Conservation (phyloP, 1,140 invertebrate genomes). For the Pogonognathellus flavescens region DNA sequence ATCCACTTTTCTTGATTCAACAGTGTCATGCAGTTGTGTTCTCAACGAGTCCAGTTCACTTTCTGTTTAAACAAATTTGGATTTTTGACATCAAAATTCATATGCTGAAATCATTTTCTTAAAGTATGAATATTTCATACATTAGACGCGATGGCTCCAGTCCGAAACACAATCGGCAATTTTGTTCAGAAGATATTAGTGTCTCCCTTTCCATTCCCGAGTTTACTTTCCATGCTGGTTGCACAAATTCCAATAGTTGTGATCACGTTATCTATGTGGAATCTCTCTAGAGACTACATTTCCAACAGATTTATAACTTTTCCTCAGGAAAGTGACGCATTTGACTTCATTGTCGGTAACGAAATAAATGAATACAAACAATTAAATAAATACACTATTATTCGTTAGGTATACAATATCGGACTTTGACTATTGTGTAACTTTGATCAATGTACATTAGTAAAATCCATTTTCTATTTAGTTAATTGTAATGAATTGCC, state of each 20-base stretch:
- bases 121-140: background rate
- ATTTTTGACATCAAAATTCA: background rate
- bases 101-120: background rate
- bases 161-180: background rate
- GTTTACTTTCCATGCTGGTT: background rate
- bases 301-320: conserved; percentile 4
- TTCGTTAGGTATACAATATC: too few species aligned
- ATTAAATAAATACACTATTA: too few species aligned
- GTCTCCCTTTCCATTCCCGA: conserved; percentile 24
- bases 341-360: conserved; percentile 13
- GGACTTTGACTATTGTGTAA: too few species aligned
- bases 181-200: background rate
- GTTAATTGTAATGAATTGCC: too few species aligned
- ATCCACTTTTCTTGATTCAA: too few species aligned
- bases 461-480: too few species aligned
- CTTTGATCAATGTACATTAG: too few species aligned
- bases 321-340: background rate
- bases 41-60: background rate
- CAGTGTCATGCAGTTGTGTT: too few species aligned
- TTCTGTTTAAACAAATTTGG: background rate
- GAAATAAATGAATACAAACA: too few species aligned
- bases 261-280: background rate
- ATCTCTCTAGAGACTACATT: background rate
- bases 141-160: background rate
- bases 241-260: background rate